These are phyloP conservation scores for Elysia chlorotica DNA, from an alignment of 1,140 invertebrate species.

Conservation along the genomic window DNA sequence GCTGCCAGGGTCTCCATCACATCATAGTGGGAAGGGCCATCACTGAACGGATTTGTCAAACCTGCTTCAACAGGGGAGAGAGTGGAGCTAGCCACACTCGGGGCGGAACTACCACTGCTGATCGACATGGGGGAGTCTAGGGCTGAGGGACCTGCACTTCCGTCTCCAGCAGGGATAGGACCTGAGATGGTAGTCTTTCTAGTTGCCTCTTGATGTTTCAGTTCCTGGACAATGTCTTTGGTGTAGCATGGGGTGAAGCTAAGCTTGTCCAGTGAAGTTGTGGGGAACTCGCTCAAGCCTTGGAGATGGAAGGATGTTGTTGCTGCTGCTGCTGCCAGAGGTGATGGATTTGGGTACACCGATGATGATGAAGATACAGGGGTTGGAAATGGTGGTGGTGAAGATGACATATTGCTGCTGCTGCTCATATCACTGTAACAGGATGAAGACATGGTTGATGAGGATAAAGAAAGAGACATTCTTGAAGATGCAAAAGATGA, in stretches of 20 bases:
- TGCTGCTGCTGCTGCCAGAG: too few relatives aligned
- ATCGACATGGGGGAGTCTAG: slow-evolving; percentile 28
- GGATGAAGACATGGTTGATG: background rate
- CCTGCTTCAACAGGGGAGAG: slow-evolving; percentile 25
- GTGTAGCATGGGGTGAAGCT: slow-evolving; percentile 58
- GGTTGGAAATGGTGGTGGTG: too few relatives aligned
- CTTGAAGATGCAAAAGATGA: background rate
- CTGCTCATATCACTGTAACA: background rate
- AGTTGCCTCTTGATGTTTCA: background rate
- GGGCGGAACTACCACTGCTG: slow-evolving; percentile 27
- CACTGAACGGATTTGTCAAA: background rate
- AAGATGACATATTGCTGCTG: slow-evolving; percentile 2
- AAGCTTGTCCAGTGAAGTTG: slow-evolving; percentile 57
- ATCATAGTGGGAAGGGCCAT: too few relatives aligned
- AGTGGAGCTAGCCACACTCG: slow-evolving; percentile 21
- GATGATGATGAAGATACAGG: background rate
- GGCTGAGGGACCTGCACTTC: slow-evolving; percentile 14
- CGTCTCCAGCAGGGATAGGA: background rate
- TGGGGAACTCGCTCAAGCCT: slow-evolving; percentile 39
- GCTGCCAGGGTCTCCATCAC: background rate
- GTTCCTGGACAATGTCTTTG: slow-evolving; percentile 26
- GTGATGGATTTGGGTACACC: too few relatives aligned
- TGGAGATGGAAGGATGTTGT: background rate
- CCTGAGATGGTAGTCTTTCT: background rate
- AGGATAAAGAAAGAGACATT: too few relatives aligned